Base-by-base conservation (phyloP, 2,113 vertebrate species). In the Todiramphus chloris region DNA sequence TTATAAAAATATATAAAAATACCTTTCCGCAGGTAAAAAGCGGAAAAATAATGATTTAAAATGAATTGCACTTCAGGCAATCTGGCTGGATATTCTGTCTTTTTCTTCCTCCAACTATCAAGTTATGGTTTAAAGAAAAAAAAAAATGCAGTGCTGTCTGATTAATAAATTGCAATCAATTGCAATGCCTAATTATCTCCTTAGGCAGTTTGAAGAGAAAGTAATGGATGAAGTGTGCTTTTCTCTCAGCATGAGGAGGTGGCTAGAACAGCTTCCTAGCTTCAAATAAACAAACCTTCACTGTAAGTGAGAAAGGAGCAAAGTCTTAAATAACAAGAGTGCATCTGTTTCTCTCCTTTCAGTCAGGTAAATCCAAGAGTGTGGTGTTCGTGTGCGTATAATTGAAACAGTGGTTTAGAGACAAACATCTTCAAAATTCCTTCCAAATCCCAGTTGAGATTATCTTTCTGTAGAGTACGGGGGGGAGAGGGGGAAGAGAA, bases 161-260 rank as follows among this genome's bases (percentile, higher is more conserved):
- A 97, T 97, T 97, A 98, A 98, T 97, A 98, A 98, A 98, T 97
- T 96, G 95, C 96, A 98, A 98, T 97, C 97, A 96, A 98, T 97
- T 97, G 95, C 91, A 96, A 94, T 93, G 90, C 68, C 86, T 98
- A 96, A 97, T 98, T 97, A 97, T 97, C 96, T 97, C 95, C 94
- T 88, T 67, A 97, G 96, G 96, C 97, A 88, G 78, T 69, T 92
- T 94, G 89, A 79, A 96, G 87, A 94, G 80, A 95, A 82, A 90
- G 78, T 96, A 95, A 97, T 97, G 94, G 92, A 96, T 97, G 96
- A 89, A 96, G 50, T 23, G 6, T 62, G 84, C 85, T 96, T 97
- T 96, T 75, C 56, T 94, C 92, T 94, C 96, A 97, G 96, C 92
- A 33, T 89, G 95, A 50, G 30, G 56, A 80, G 30, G 95, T 94